phyloP scores from a whole-genome alignment of 1,140 invertebrate genomes.

The Archegozetes longisetosus region DNA sequence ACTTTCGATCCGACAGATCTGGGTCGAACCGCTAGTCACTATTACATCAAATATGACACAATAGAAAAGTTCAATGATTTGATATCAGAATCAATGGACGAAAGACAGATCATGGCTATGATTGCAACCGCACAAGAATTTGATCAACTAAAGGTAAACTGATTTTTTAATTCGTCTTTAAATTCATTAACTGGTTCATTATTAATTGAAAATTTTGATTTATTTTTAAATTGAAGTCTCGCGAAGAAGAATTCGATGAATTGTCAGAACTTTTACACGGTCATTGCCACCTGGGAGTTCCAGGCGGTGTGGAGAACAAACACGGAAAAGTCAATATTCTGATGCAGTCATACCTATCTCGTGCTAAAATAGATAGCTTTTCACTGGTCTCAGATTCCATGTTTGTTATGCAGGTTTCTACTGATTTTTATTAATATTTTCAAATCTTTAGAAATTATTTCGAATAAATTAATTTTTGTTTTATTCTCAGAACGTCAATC shows the following conservation, averaged over 20 bases:
- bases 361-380: slow-evolving; percentile 59
- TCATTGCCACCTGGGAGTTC: slow-evolving; percentile 55
- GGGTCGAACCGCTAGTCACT: slow-evolving; percentile 90
- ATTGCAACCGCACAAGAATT: slow-evolving; percentile 86
- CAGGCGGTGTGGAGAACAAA: slow-evolving; percentile 65
- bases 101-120: slow-evolving; percentile 68
- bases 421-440: slow-evolving; percentile 1
- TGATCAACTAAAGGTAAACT: slow-evolving; percentile 71
- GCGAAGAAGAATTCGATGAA: slow-evolving; percentile 87
- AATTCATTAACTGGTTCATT: not conserved
- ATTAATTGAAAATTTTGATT: not conserved
- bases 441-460: too few relatives aligned
- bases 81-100: slow-evolving; percentile 59
- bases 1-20: slow-evolving; percentile 70
- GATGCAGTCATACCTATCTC: slow-evolving; percentile 75
- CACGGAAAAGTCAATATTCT: slow-evolving; percentile 95
- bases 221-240: slow-evolving; percentile 40
- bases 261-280: slow-evolving; percentile 52
- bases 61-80: slow-evolving; percentile 73
- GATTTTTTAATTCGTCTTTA: slow-evolving; percentile 7
- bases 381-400: slow-evolving; percentile 82
- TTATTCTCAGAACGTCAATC: slow-evolving; percentile 50
- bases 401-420: slow-evolving; percentile 67
- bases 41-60: slow-evolving; percentile 93
- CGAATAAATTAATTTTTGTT: slow-evolving; percentile 26